Percentiles rank a stretch among this genome's conserved stretches.
Conservation (phyloP, 1,140 invertebrate genomes). For the Megalopta genalis region DNA sequence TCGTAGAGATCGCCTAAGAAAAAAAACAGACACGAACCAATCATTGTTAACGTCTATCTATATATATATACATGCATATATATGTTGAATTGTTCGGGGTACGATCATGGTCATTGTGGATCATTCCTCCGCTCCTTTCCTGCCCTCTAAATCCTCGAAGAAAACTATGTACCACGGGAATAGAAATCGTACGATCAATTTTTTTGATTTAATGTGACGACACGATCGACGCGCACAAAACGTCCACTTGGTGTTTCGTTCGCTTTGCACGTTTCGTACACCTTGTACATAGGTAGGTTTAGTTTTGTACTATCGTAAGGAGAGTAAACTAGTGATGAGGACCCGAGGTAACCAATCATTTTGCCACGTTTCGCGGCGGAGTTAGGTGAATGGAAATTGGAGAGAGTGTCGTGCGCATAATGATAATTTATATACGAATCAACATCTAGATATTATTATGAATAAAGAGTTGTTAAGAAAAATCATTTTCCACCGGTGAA, state of each 20-base stretch:
- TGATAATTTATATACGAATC: constrained; percentile 60
- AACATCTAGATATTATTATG: constrained; percentile 46
- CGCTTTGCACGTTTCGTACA: constrained; percentile 54
- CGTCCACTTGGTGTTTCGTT: constrained; percentile 44
- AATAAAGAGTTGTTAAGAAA: constrained; percentile 42
- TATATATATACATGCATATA: background rate
- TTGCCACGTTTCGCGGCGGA: constrained; percentile 24
- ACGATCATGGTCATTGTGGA: background rate
- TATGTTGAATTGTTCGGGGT: background rate
- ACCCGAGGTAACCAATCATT: constrained; percentile 31
- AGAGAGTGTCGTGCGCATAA: constrained; percentile 31
- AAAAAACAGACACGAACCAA: background rate
- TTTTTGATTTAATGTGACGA: constrained; percentile 4
- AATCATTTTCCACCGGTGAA: background rate
- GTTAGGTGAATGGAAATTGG: constrained; percentile 6
- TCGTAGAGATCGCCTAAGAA: background rate
- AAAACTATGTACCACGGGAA: constrained; percentile 3
- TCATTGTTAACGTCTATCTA: background rate
- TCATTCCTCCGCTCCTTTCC: background rate
- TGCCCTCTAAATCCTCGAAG: no score
- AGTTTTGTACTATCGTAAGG: constrained; percentile 70
- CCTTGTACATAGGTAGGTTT: constrained; percentile 73
- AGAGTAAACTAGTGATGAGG: constrained; percentile 8
- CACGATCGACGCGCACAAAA: constrained; percentile 24
- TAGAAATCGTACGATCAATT: background rate